phyloP scores from a whole-genome alignment of 37 sponge, comb jelly and placozoan genomes.

The Cliona cf. orientalis region DNA sequence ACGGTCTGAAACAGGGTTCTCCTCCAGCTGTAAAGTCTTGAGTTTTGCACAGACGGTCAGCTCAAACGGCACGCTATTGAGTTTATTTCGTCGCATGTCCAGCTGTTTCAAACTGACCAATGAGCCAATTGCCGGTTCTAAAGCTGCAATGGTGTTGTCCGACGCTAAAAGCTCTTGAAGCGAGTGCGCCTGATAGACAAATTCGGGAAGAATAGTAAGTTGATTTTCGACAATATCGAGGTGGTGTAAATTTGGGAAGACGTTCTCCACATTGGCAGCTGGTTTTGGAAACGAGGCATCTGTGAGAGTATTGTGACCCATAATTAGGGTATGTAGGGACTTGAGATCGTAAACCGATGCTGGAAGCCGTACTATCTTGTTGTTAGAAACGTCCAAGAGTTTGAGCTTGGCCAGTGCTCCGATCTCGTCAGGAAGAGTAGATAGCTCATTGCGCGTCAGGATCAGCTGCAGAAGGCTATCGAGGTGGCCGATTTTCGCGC shows the following conservation, averaged over 20 bases:
- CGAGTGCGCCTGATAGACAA: slow-evolving; percentile 26
- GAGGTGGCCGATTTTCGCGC: slow-evolving; percentile 43
- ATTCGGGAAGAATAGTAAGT: slow-evolving; percentile 56
- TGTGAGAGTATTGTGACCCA: slow-evolving; percentile 60
- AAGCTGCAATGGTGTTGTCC: slow-evolving; percentile 46
- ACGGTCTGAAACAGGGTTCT: slow-evolving; percentile 81
- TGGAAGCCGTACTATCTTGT: slow-evolving; percentile 66
- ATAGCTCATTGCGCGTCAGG: slow-evolving; percentile 49
- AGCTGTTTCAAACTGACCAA: slow-evolving; percentile 49
- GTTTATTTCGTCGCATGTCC: slow-evolving; percentile 59
- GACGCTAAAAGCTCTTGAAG: slow-evolving; percentile 62
- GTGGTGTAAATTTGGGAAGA: slow-evolving; percentile 66
- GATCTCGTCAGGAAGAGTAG: slow-evolving; percentile 61
- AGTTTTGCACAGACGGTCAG: slow-evolving; percentile 68
- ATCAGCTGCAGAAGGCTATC: slow-evolving; percentile 53
- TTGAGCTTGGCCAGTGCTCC: slow-evolving; percentile 50
- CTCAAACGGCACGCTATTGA: slow-evolving; percentile 73
- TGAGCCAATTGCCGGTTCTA: slow-evolving; percentile 17
- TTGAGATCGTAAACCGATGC: slow-evolving; percentile 47
- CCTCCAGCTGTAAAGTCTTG: slow-evolving; percentile 59
- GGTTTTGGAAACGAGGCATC: slow-evolving; percentile 59
- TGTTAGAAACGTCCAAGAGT: slow-evolving; percentile 75
- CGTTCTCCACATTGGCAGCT: neutral
- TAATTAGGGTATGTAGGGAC: slow-evolving; percentile 64
- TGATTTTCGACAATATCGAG: slow-evolving; percentile 66